phyloP scores from a whole-genome alignment of 2,113 vertebrate genomes.

The Ochotona curzoniae region DNA sequence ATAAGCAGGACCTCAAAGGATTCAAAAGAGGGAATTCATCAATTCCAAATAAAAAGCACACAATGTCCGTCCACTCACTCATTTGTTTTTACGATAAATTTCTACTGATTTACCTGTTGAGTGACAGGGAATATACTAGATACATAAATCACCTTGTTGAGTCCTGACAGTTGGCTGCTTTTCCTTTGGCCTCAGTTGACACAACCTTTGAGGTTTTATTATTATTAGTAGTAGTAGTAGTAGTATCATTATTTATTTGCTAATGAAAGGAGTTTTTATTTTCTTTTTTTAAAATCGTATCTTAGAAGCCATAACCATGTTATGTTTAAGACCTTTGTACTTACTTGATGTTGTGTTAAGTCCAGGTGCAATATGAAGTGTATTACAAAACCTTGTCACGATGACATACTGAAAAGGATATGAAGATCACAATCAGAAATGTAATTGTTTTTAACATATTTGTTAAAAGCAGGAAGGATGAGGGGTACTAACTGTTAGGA shows the following conservation, averaged over 20 bases:
- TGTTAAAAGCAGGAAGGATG: conserved; percentile 59
- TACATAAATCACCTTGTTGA: not conserved
- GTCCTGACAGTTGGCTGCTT: not conserved
- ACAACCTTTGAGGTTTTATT: not conserved
- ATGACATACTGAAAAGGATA: conserved; percentile 49
- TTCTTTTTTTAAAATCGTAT: conserved; percentile 9
- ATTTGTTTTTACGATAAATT: not conserved
- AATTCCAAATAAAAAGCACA: not conserved
- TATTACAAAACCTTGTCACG: conserved; percentile 27
- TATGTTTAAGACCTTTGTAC: conserved; percentile 41
- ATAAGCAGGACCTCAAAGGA: not conserved
- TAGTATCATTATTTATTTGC: not conserved
- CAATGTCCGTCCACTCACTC: not conserved
- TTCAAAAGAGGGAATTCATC: not conserved
- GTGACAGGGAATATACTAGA: not conserved
- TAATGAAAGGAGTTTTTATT: not conserved
- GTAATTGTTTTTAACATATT: conserved; percentile 62
- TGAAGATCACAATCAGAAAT: conserved; percentile 47
- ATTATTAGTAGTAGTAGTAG: no score
- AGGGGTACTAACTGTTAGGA: conserved; percentile 34
- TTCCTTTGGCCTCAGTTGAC: not conserved
- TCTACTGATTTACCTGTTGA: not conserved
- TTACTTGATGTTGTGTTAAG: not conserved
- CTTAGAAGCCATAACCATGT: not conserved
- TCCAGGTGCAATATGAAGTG: conserved; percentile 35